These are phyloP conservation scores for Stegana nigrithorax DNA, from an alignment of 2,888 invertebrate species.

Conservation along the genomic window DNA sequence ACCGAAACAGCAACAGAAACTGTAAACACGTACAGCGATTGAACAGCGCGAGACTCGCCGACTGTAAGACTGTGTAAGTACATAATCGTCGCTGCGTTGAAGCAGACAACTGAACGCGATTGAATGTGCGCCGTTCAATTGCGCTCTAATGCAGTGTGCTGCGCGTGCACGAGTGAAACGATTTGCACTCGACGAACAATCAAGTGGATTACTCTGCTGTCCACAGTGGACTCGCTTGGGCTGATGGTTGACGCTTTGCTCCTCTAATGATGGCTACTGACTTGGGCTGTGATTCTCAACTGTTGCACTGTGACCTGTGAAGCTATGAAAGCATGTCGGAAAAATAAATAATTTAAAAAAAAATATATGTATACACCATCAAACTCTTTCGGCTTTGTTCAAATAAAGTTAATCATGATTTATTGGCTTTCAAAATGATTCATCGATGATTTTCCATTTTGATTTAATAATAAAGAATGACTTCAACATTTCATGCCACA, in stretches of 20 bases:
- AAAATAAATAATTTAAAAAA: too few relatives aligned
- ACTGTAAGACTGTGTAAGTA: neutral
- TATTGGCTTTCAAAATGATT: too few relatives aligned
- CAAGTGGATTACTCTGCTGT: constrained; percentile 23
- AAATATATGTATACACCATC: too few relatives aligned
- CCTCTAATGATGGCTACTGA: constrained; percentile 35
- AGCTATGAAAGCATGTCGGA: too few relatives aligned
- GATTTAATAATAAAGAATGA: too few relatives aligned
- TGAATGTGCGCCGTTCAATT: constrained; percentile 22
- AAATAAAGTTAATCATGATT: too few relatives aligned
- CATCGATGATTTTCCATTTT: too few relatives aligned
- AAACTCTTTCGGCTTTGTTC: too few relatives aligned
- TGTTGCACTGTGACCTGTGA: neutral
- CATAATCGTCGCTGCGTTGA: constrained; percentile 39
- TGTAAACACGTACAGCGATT: constrained; percentile 9
- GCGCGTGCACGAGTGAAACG: neutral
- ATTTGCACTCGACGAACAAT: constrained; percentile 17
- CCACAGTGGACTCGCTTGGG: constrained; percentile 23
- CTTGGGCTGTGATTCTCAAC: neutral
- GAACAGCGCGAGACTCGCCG: too few relatives aligned
- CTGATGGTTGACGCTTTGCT: constrained; percentile 33
- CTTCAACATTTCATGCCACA: too few relatives aligned
- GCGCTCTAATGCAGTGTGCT: neutral
- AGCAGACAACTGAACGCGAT: constrained; percentile 27
- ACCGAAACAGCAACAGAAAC: constrained; percentile 39